phyloP scores from a whole-genome alignment of 2,113 vertebrate species.

The Podarcis cretensis region DNA sequence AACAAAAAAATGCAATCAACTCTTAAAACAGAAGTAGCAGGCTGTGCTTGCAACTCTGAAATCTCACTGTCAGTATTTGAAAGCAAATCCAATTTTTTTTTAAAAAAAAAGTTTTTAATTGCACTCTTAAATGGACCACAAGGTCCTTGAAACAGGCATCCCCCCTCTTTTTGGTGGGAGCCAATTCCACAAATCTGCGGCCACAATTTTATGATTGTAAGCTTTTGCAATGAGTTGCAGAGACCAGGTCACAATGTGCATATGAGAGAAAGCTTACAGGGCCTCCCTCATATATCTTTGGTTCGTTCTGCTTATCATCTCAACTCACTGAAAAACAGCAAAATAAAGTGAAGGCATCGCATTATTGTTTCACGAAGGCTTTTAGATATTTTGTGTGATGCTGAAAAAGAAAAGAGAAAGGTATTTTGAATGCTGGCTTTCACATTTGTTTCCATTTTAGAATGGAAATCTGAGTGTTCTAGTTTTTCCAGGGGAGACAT shows the following conservation, averaged over 20 bases:
- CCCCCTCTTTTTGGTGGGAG: background rate
- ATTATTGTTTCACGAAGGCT: background rate
- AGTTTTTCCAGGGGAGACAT: conserved; percentile 17
- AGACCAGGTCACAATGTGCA: background rate
- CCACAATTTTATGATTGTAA: background rate
- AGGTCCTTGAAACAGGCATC: background rate
- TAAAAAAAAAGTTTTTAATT: background rate
- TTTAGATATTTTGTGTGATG: background rate
- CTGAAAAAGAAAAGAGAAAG: background rate
- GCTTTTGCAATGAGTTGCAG: background rate
- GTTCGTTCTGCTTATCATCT: background rate
- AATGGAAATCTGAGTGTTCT: background rate
- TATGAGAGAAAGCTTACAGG: background rate
- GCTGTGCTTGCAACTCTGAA: background rate
- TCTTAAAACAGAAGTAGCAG: background rate
- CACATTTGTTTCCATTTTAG: conserved; percentile 9
- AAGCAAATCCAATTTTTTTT: background rate
- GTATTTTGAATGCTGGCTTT: conserved; percentile 3
- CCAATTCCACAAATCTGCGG: background rate
- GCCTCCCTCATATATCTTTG: background rate
- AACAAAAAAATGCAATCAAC: background rate
- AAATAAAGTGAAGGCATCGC: too few species aligned
- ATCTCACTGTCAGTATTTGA: background rate
- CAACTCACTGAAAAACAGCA: background rate
- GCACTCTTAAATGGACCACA: background rate